phyloP scores from a whole-genome alignment of 2,113 vertebrate species.

The Pelobates fuscus region DNA sequence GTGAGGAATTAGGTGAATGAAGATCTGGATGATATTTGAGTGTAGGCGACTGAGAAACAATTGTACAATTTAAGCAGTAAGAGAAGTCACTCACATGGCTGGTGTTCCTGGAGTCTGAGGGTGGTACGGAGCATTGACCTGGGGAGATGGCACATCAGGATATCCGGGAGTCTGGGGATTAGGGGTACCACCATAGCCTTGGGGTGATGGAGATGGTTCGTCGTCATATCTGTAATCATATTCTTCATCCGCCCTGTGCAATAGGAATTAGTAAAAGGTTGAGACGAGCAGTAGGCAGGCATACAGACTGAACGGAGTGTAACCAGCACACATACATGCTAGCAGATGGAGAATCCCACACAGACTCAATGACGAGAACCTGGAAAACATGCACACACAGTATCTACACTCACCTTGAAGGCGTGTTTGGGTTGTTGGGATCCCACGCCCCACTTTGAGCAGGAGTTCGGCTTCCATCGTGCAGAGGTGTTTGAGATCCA shows the following conservation, averaged over 20 bases:
- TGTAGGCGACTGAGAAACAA: too few species aligned
- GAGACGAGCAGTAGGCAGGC: too few species aligned
- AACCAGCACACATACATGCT: too few species aligned
- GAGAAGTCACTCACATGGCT: conserved; percentile 92
- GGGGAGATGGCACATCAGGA: conserved; percentile 89
- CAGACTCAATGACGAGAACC: too few species aligned
- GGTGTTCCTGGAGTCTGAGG: conserved; percentile 92
- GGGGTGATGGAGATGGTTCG: conserved; percentile 89
- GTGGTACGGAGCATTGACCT: conserved; percentile 93
- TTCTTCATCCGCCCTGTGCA: conserved; percentile 85
- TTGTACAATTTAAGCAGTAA: too few species aligned
- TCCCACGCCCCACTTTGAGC: conserved; percentile 95
- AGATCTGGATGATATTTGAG: too few species aligned
- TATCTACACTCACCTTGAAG: conserved; percentile 77
- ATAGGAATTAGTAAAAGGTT: neutral
- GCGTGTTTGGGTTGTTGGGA: conserved; percentile 91
- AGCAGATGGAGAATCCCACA: too few species aligned
- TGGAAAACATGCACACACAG: too few species aligned
- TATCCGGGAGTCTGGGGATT: conserved; percentile 94
- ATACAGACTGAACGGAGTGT: too few species aligned
- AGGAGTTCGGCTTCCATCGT: conserved; percentile 90
- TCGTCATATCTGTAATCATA: conserved; percentile 90
- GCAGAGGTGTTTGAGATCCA: conserved; percentile 88
- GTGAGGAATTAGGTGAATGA: too few species aligned
- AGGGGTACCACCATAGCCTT: conserved; percentile 88